Percentiles rank a stretch among this genome's conserved stretches.
Evolutionary conservation across 2,113 vertebrate genomes (phyloP).

Genomic region (Ophiodon elongatus): DNA sequence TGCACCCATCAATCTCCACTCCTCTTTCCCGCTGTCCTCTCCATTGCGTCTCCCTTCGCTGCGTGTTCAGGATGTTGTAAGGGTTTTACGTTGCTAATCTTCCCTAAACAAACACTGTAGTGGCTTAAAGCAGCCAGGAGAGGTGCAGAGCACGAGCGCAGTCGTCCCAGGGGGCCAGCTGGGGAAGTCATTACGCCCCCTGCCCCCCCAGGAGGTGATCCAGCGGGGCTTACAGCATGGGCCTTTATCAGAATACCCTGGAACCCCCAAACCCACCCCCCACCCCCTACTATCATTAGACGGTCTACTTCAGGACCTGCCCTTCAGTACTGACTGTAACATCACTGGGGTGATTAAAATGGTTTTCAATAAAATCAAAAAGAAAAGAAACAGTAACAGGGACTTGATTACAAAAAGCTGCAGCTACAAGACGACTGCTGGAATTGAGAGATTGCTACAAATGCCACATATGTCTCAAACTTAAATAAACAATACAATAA

Average conservation of each 20-base stretch:
- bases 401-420: neutral
- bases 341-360: slow-evolving; percentile 43
- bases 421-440: neutral
- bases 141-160: slow-evolving; percentile 82
- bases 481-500: neutral
- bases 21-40: slow-evolving; percentile 59
- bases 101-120: slow-evolving; percentile 84
- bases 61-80: slow-evolving; percentile 83
- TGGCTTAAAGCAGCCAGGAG: slow-evolving; percentile 80
- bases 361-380: slow-evolving; percentile 1
- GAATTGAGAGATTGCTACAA: neutral
- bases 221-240: slow-evolving; percentile 65
- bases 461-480: neutral
- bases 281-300: slow-evolving; percentile 10
- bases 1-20: slow-evolving; percentile 66
- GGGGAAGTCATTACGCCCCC: slow-evolving; percentile 85
- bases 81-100: slow-evolving; percentile 88
- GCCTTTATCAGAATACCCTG: slow-evolving; percentile 67
- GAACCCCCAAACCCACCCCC: slow-evolving; percentile 14
- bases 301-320: slow-evolving; percentile 17
- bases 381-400: neutral
- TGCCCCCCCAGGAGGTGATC: slow-evolving; percentile 73
- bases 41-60: slow-evolving; percentile 63
- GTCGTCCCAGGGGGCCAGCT: slow-evolving; percentile 82
- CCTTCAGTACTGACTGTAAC: slow-evolving; percentile 21